Base-by-base conservation (phyloP, 2,113 vertebrate species). In the Verasper variegatus region DNA sequence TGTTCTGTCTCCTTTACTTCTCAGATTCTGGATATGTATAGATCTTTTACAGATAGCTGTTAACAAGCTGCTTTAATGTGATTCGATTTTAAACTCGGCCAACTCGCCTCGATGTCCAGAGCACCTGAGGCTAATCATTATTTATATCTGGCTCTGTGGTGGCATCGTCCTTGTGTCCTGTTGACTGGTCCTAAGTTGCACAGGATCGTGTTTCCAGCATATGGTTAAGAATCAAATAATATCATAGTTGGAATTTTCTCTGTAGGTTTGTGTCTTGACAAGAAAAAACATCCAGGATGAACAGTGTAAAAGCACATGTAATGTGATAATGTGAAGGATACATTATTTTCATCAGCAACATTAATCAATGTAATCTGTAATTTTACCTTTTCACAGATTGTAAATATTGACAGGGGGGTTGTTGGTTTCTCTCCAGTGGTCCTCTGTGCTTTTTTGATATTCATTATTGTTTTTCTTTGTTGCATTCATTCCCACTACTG, bases 41-140 rank as follows among this genome's bases (percentile, higher is more conserved):
- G 66, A 84, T 80, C 60, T 78, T n/a, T 27, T 42, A 70, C 26
- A 56, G 13, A 70, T 66, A 57, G 60, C 61, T 68, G 61, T 62
- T 47, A 78, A 73, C 55, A 61, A 56, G 54, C 77, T 74, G 64
- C 71, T 78, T 83, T 85, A 63, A 78, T 74, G 52, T 20, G 49
- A 63, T 82, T 86, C 2, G 9, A 73, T 83, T 81, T 59, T 18
- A 68, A 84, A 74, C 26, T 70, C 78, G 27, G 18, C 37, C 20
- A 14, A 58, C 21, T 62, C 31, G 40, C 35, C 55, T 57, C 2
- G 8, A 57, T 73, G 68, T 77, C 68, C 65, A 63, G 58, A 75
- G 62, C 21, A 58, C 55, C 52, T 35, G 62, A 76, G 26, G 24
- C 24, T 68, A 66, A 87, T 90, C 82, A 70, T 87, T 91, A 88